A percentile compares a stretch with the other conserved stretches of the same genome.
phyloP scores from a whole-genome alignment of 2,888 invertebrate genomes.

The Torymus texanus region DNA sequence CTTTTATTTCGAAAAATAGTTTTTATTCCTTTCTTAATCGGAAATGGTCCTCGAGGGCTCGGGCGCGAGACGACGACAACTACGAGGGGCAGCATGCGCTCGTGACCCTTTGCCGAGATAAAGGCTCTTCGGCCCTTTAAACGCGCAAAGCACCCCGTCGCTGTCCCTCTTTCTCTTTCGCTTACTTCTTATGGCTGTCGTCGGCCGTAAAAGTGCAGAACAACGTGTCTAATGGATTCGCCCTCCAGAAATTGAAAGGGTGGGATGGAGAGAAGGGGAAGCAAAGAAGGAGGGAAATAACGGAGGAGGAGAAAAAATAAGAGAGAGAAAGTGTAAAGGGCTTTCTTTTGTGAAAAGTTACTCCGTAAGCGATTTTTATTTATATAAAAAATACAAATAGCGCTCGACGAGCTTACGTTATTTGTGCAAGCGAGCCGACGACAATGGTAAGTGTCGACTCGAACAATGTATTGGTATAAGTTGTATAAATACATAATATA shows the following conservation, averaged over 20 bases:
- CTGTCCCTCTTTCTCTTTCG: not conserved
- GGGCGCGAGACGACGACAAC: conserved; percentile 36
- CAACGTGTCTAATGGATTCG: conserved; percentile 54
- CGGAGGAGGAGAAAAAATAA: conserved; percentile 36
- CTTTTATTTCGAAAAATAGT: conserved; percentile 22
- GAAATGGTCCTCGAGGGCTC: conserved; percentile 32
- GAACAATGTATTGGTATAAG: too few relatives aligned
- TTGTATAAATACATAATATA: too few relatives aligned
- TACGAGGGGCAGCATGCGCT: conserved; percentile 17
- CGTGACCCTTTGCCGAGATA: conserved; percentile 43
- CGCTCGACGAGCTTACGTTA: not conserved
- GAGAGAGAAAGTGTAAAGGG: not conserved
- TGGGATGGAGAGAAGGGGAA: conserved; percentile 24
- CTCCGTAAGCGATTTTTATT: conserved; percentile 28
- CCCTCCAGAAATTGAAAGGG: conserved; percentile 54
- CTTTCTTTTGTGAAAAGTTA: conserved; percentile 12
- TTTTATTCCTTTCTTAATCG: conserved; percentile 38
- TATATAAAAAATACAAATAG: conserved; percentile 22
- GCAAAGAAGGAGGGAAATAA: conserved; percentile 23
- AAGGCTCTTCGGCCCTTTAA: conserved; percentile 33
- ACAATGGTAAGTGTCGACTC: too few relatives aligned
- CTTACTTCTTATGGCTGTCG: conserved; percentile 28
- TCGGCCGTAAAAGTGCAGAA: conserved; percentile 47
- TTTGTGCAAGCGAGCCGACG: not conserved
- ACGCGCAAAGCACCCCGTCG: conserved; percentile 9